Conservation (phyloP, 2,113 vertebrate species). For the Barbus barbus region DNA sequence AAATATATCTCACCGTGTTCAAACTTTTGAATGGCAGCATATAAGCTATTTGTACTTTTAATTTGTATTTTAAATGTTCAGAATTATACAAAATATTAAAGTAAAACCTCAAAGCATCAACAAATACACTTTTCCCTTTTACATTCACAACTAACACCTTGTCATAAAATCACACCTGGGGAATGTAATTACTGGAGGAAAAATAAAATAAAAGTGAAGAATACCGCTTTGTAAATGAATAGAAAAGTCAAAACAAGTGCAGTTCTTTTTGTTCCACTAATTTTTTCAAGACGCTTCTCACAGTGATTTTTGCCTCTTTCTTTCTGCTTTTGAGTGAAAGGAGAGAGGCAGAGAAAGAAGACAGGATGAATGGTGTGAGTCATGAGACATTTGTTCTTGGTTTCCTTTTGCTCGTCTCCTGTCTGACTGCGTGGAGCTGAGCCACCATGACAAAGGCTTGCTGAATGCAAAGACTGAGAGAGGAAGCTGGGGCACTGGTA, state of each 20-base stretch:
- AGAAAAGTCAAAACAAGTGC: slow-evolving; percentile 17
- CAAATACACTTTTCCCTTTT: background rate
- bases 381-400: slow-evolving; percentile 39
- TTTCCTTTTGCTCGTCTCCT: slow-evolving; percentile 26
- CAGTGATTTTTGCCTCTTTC: background rate
- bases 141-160: background rate
- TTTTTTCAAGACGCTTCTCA: slow-evolving; percentile 15
- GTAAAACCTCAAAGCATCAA: background rate
- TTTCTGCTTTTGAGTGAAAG: slow-evolving; percentile 7
- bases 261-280: slow-evolving; percentile 4
- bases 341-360: slow-evolving; percentile 14
- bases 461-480: slow-evolving; percentile 12
- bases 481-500: slow-evolving; percentile 33
- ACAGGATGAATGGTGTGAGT: slow-evolving; percentile 42
- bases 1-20: background rate
- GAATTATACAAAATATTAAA: background rate
- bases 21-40: background rate
- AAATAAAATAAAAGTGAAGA: background rate
- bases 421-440: slow-evolving; percentile 32
- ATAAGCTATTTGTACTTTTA: background rate
- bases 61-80: background rate
- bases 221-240: background rate
- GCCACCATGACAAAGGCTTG: slow-evolving; percentile 18
- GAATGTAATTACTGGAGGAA: background rate
- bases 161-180: too few species aligned